Conservation (phyloP, 2,888 invertebrate genomes). For the Plebejus anna region DNA sequence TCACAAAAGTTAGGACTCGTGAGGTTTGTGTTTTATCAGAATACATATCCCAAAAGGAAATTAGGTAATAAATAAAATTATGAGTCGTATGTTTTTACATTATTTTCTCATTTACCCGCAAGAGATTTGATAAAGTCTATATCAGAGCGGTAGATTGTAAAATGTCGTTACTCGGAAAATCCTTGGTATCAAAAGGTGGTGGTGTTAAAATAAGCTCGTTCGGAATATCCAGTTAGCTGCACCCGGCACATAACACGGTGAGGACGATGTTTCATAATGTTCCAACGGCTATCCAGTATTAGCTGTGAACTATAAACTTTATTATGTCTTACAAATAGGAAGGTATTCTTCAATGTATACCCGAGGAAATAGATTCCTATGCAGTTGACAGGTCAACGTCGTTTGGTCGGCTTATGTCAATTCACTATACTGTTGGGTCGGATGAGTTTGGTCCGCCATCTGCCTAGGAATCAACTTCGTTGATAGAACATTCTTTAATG, state of each 20-base stretch:
- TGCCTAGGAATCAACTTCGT: no score
- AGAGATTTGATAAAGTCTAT: not conserved
- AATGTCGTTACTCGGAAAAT: conserved; percentile 5
- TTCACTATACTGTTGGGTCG: no score
- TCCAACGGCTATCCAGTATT: not conserved
- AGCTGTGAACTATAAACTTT: no score
- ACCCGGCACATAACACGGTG: not conserved
- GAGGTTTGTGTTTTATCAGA: not conserved
- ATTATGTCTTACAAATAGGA: no score
- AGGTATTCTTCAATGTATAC: no score
- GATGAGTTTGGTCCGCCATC: no score
- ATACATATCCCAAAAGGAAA: not conserved
- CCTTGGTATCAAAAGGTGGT: not conserved
- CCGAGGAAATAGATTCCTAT: no score
- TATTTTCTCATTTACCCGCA: not conserved
- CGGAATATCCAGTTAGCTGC: not conserved
- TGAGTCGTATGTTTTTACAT: not conserved
- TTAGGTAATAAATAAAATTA: not conserved
- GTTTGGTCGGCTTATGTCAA: no score
- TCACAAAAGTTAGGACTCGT: not conserved
- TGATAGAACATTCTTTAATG: no score
- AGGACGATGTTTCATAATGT: not conserved
- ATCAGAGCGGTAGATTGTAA: not conserved
- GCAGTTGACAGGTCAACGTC: no score
- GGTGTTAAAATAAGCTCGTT: conserved; percentile 11